These are phyloP conservation scores for Pegoplata infirma DNA, from an alignment of 2,888 invertebrate genomes.

Conservation along the genomic window DNA sequence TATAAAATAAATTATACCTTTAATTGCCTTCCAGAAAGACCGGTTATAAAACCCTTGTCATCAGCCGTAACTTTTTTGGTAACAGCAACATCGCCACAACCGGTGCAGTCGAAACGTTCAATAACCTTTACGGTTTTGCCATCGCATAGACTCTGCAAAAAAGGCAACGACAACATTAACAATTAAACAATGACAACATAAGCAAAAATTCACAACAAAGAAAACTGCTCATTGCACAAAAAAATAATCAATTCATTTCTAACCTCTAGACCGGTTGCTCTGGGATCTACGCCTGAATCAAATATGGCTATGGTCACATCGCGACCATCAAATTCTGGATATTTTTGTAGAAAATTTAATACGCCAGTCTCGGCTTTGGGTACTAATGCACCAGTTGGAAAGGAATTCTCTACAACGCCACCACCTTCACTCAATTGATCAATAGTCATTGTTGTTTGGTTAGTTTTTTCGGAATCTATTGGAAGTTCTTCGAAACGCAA, in stretches of 20 bases:
- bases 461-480: constrained; percentile 28
- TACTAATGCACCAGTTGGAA: constrained; percentile 90
- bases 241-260: constrained; percentile 31
- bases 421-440: constrained; percentile 51
- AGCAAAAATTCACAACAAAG: neutral
- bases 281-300: constrained; percentile 98
- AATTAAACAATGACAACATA: constrained; percentile 22
- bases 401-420: constrained; percentile 81
- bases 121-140: constrained; percentile 92
- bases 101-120: constrained; percentile 96
- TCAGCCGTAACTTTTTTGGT: constrained; percentile 84
- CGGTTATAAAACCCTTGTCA: constrained; percentile 88
- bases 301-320: constrained; percentile 95
- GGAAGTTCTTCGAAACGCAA: constrained; percentile 30
- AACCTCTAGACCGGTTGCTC: constrained; percentile 95
- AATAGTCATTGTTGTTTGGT: constrained; percentile 30
- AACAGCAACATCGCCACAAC: constrained; percentile 97
- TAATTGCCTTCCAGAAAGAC: constrained; percentile 91
- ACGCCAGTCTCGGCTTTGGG: constrained; percentile 98
- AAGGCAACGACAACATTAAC: constrained; percentile 24
- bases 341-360: constrained; percentile 89
- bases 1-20: constrained; percentile 81
- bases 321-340: constrained; percentile 94
- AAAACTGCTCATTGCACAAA: neutral
- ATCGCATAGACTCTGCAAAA: constrained; percentile 87